A percentile compares a stretch with the other conserved stretches of the same genome.
Evolutionary conservation across 92 coral and sea anemone genomes (phyloP).

Genomic region (Chrysogorgia sp.): DNA sequence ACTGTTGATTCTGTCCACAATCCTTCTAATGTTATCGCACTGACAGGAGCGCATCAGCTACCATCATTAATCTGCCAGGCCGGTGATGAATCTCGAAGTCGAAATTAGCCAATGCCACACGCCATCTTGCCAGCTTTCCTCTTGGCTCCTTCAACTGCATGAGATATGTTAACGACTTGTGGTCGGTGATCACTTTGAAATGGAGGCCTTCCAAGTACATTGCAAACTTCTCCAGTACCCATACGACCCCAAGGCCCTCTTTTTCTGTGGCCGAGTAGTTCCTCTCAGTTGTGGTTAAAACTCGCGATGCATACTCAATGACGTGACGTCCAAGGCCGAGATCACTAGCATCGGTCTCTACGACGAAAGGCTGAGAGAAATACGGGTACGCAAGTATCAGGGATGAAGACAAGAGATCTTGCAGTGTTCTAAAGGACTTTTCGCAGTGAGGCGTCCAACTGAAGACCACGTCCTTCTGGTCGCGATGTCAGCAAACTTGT

Average conservation of each 20-base stretch:
- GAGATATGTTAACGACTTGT: conserved; percentile 27
- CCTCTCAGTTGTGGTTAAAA: conserved; percentile 30
- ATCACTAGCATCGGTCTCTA: conserved; percentile 29
- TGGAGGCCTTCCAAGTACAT: conserved; percentile 21
- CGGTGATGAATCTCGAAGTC: conserved; percentile 15
- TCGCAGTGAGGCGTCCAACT: conserved; percentile 16
- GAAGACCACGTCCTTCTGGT: conserved; percentile 8
- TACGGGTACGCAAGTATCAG: conserved; percentile 26
- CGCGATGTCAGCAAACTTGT: conserved; percentile 20
- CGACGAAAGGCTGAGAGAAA: conserved; percentile 19
- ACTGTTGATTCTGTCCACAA: conserved; percentile 15
- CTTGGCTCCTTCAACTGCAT: conserved; percentile 9
- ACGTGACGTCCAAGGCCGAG: neutral
- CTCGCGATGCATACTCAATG: conserved; percentile 35
- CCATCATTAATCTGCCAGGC: conserved; percentile 4
- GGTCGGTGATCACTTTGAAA: conserved; percentile 19
- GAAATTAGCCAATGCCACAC: conserved; percentile 14
- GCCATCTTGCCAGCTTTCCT: conserved; percentile 27
- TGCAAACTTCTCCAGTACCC: conserved; percentile 21
- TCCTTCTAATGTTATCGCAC: conserved; percentile 19
- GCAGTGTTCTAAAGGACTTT: conserved; percentile 1
- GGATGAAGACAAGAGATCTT: conserved; percentile 8
- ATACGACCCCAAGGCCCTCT: conserved; percentile 2
- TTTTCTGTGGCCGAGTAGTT: conserved; percentile 31
- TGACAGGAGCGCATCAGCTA: conserved; percentile 28